Evolutionary conservation across 2,113 vertebrate genomes (phyloP).

Genomic region (Ramphastos sulfuratus): DNA sequence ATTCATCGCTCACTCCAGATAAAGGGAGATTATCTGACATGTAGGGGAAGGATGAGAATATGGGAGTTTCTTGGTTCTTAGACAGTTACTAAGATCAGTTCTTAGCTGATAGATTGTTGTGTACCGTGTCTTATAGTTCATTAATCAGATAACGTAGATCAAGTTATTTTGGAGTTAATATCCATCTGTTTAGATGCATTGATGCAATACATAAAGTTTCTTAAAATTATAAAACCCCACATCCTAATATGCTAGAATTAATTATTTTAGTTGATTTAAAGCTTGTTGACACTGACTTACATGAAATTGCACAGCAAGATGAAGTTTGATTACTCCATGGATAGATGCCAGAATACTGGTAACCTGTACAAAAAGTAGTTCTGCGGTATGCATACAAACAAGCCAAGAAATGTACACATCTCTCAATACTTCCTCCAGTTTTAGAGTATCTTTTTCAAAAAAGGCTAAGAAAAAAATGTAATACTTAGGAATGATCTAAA

Average conservation of each 20-base stretch:
- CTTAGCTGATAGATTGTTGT: background rate
- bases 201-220: background rate
- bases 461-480: background rate
- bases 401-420: background rate
- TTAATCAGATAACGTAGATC: background rate
- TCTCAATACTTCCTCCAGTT: background rate
- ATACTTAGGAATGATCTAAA: background rate
- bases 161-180: background rate
- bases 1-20: background rate
- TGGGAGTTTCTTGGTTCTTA: background rate
- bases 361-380: background rate
- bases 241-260: background rate
- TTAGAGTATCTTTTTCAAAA: background rate
- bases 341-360: background rate
- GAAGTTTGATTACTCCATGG: background rate
- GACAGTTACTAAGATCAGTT: background rate
- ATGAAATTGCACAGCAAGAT: background rate
- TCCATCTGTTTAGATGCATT: background rate
- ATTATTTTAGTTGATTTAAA: background rate
- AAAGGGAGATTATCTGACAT: background rate
- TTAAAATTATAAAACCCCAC: background rate
- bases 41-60: background rate
- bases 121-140: background rate
- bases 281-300: background rate
- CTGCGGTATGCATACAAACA: background rate